phyloP scores from a whole-genome alignment of 1,140 invertebrate genomes.

The Leptinotarsa lineolata region DNA sequence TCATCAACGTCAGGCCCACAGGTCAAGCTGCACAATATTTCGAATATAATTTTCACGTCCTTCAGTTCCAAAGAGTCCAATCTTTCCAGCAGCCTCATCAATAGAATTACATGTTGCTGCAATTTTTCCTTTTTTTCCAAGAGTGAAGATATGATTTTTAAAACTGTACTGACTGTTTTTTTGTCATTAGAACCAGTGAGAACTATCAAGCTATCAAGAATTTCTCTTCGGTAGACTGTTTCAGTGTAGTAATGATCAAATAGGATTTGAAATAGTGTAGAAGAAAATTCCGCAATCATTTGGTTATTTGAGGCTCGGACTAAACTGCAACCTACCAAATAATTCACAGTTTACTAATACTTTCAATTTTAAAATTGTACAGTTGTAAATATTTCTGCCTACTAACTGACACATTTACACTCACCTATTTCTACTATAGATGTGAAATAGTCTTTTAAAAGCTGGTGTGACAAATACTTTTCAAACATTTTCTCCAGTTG shows the following conservation, averaged over 20 bases:
- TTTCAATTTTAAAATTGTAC: not conserved
- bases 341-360: not conserved
- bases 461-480: conserved; percentile 51
- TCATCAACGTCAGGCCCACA: conserved; percentile 57
- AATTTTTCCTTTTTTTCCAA: conserved; percentile 43
- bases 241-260: conserved; percentile 43
- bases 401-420: not conserved
- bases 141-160: conserved; percentile 43
- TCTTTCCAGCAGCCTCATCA: conserved; percentile 63
- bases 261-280: conserved; percentile 38
- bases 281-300: conserved; percentile 39
- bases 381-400: not conserved
- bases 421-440: conserved; percentile 54
- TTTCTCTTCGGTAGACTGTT: conserved; percentile 41
- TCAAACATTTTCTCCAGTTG: conserved; percentile 53
- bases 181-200: conserved; percentile 39
- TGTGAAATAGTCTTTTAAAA: conserved; percentile 54
- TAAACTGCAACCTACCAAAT: conserved; percentile 40
- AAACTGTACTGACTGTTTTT: conserved; percentile 36
- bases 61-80: conserved; percentile 61
- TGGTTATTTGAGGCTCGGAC: conserved; percentile 36
- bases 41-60: conserved; percentile 62
- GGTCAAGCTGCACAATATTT: conserved; percentile 60
- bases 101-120: conserved; percentile 54
- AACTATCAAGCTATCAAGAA: conserved; percentile 45